A percentile compares a stretch with the other conserved stretches of the same genome.
These are phyloP conservation scores for Anas capensis DNA, from an alignment of 2,797 vertebrate genomes.

Conservation along the genomic window DNA sequence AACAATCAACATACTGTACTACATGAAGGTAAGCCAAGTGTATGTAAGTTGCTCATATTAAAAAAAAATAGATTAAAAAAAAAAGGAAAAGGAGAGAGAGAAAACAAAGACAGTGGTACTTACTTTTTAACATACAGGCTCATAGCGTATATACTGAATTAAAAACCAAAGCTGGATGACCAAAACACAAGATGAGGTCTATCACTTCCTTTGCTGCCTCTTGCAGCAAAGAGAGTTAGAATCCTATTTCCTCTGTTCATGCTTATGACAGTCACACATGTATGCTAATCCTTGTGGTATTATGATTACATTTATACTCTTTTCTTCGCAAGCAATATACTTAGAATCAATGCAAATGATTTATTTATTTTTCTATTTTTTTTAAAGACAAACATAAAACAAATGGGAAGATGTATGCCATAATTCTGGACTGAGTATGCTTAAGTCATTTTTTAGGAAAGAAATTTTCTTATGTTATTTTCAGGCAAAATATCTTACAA, in stretches of 20 bases:
- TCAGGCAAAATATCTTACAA: constrained; percentile 9
- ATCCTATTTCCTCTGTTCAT: constrained; percentile 7
- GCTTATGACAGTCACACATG: constrained; percentile 58
- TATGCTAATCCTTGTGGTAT: constrained; percentile 20
- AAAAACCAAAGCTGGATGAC: constrained; percentile 78
- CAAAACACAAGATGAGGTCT: constrained; percentile 72
- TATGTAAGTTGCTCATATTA: constrained; percentile 55
- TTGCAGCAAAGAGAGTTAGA: constrained; percentile 47
- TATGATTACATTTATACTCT: neutral
- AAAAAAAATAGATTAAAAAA: neutral
- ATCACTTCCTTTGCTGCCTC: constrained; percentile 31
- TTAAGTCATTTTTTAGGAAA: neutral
- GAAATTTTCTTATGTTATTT: neutral
- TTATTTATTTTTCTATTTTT: neutral
- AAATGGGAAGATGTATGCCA: constrained; percentile 28
- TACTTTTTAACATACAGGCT: constrained; percentile 83
- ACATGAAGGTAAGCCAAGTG: constrained; percentile 57
- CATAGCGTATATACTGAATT: constrained; percentile 82
- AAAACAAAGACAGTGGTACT: constrained; percentile 78
- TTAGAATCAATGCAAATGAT: constrained; percentile 7
- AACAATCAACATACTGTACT: constrained; percentile 70
- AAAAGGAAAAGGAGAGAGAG: constrained; percentile 16
- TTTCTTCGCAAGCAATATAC: neutral
- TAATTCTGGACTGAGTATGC: constrained; percentile 23
- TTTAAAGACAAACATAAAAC: neutral